A percentile compares a stretch with the other conserved stretches of the same genome.
phyloP scores from a whole-genome alignment of 64 coral and sea anemone species.

The Stichodactyla helianthus region DNA sequence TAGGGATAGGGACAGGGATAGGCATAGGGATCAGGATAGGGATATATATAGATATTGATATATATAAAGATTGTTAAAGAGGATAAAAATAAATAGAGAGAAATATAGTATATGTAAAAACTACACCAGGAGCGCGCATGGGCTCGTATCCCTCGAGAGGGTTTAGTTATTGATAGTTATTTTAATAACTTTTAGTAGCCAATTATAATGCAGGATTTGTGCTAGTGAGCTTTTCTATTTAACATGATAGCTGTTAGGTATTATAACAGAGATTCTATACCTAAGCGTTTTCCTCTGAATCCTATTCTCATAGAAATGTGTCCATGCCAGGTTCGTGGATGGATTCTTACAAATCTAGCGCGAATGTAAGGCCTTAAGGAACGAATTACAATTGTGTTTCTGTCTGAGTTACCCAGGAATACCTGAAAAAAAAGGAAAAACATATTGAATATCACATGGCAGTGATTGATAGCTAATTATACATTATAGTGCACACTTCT shows the following conservation, averaged over 20 bases:
- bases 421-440: conserved; percentile 10
- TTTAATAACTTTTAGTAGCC: neutral
- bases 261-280: neutral
- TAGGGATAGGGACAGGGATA: too few relatives aligned
- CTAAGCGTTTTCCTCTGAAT: conserved; percentile 20
- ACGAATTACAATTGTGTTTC: conserved; percentile 31
- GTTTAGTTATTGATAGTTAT: neutral
- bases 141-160: too few relatives aligned
- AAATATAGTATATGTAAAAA: too few relatives aligned
- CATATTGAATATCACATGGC: neutral
- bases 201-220: too few relatives aligned
- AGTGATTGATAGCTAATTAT: too few relatives aligned
- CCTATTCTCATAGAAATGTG: conserved; percentile 55
- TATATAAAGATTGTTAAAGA: neutral
- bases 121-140: too few relatives aligned
- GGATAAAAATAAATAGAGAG: neutral
- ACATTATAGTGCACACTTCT: too few relatives aligned
- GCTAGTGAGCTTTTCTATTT: too few relatives aligned
- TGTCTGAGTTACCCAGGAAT: conserved; percentile 43
- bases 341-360: conserved; percentile 34
- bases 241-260: too few relatives aligned
- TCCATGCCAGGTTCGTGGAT: conserved; percentile 49
- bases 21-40: too few relatives aligned
- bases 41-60: too few relatives aligned
- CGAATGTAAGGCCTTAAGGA: conserved; percentile 21